These are phyloP conservation scores for Tetrapedia diversipes DNA, from an alignment of 2,888 invertebrate genomes.

Conservation along the genomic window DNA sequence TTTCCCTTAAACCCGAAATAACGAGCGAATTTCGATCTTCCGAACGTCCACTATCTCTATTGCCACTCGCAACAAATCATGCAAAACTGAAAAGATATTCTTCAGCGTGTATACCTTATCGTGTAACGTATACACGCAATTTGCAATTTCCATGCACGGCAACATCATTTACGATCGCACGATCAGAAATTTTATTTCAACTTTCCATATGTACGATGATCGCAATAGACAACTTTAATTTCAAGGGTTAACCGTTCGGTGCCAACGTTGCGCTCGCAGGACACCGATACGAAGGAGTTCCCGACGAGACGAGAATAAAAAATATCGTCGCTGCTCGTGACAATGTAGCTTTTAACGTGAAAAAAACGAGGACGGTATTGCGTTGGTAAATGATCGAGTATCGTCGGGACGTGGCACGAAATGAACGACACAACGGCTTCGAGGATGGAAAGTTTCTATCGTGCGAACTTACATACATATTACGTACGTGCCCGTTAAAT, in stretches of 20 bases:
- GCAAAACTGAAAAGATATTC: too few relatives aligned
- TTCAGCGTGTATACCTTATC: too few relatives aligned
- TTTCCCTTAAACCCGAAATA: background rate
- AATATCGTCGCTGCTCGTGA: slow-evolving; percentile 19
- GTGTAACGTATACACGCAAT: too few relatives aligned
- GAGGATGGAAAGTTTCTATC: slow-evolving; percentile 48
- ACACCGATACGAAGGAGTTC: background rate
- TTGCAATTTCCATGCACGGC: too few relatives aligned
- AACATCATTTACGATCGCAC: too few relatives aligned
- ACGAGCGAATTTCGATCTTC: background rate
- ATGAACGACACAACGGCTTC: slow-evolving; percentile 5
- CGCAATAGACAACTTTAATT: too few relatives aligned
- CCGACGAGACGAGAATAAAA: slow-evolving; percentile 9
- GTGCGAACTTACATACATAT: slow-evolving; percentile 13
- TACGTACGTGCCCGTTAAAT: slow-evolving; percentile 9
- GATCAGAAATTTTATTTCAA: too few relatives aligned
- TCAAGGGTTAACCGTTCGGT: background rate
- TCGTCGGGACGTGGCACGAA: background rate
- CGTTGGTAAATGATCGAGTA: slow-evolving; percentile 4
- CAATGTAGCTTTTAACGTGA: slow-evolving; percentile 2
- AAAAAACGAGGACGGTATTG: slow-evolving; percentile 2
- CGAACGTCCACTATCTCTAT: too few relatives aligned
- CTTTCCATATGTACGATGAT: too few relatives aligned
- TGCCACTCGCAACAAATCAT: too few relatives aligned
- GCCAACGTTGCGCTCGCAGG: background rate